phyloP scores from a whole-genome alignment of 2,113 vertebrate species.

The Pseudopipra pipra region DNA sequence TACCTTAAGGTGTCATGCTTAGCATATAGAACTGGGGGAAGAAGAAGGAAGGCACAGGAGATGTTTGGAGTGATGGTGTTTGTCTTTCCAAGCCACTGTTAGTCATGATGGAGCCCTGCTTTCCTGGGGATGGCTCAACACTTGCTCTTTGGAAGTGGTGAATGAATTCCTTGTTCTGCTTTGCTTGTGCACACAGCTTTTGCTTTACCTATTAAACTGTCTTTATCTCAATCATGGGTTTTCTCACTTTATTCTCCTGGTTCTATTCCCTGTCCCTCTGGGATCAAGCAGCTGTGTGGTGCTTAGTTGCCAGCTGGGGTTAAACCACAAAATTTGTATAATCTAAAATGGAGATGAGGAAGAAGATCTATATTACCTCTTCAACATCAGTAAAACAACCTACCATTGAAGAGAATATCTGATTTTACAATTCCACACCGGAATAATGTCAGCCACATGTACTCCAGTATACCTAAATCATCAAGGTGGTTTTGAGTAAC shows the following conservation, averaged over 20 bases:
- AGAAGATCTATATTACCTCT: not conserved
- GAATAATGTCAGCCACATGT: not conserved
- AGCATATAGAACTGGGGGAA: not conserved
- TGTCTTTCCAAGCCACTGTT: not conserved
- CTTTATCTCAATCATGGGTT: not conserved
- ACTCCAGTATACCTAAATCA: not conserved
- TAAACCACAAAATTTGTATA: not conserved
- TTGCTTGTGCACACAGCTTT: not conserved
- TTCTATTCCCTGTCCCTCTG: not conserved
- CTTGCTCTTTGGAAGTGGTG: not conserved
- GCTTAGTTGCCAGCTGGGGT: not conserved
- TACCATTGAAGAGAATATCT: not conserved
- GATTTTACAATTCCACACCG: not conserved
- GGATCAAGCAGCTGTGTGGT: not conserved
- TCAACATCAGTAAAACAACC: not conserved
- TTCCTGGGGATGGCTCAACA: not conserved
- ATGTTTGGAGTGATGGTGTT: not conserved
- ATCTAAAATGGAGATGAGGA: not conserved
- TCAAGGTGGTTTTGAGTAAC: not conserved
- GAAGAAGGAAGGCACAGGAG: not conserved
- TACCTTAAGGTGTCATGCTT: not conserved
- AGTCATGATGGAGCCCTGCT: not conserved
- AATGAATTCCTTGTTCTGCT: not conserved
- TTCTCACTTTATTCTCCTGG: not conserved
- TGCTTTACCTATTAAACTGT: not conserved